These are phyloP conservation scores for Macropis europaea DNA, from an alignment of 2,888 invertebrate species.

Conservation along the genomic window DNA sequence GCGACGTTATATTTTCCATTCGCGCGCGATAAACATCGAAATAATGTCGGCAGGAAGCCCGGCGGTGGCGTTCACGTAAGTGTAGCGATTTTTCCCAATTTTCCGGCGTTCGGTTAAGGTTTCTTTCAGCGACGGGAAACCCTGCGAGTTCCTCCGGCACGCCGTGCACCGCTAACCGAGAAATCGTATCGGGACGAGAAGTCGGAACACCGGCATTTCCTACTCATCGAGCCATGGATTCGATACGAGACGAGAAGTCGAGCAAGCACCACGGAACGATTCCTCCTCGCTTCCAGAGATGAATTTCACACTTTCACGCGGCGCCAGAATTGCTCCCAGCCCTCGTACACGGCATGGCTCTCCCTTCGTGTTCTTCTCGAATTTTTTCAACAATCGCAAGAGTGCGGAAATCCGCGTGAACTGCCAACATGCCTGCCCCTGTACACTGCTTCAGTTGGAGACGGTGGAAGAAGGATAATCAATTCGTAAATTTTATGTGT, in stretches of 20 bases:
- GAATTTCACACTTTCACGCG: constrained; percentile 25
- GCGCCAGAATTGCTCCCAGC: too few species aligned
- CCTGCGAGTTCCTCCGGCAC: constrained; percentile 3
- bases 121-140: constrained; percentile 33
- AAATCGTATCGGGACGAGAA: constrained; percentile 41
- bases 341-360: too few species aligned
- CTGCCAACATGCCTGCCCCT: too few species aligned
- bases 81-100: constrained; percentile 29
- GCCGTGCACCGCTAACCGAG: constrained; percentile 31
- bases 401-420: too few species aligned
- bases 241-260: constrained; percentile 22
- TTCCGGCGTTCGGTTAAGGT: constrained; percentile 9
- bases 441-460: too few species aligned
- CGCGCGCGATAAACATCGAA: too few species aligned
- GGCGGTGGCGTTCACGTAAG: constrained; percentile 1
- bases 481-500: too few species aligned
- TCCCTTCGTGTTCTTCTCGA: too few species aligned
- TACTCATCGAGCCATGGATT: constrained; percentile 34
- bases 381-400: too few species aligned
- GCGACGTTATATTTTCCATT: too few species aligned
- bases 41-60: background rate
- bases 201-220: constrained; percentile 30
- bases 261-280: constrained; percentile 7
- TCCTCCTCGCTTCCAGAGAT: too few species aligned
- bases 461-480: too few species aligned